phyloP scores from a whole-genome alignment of 1,140 invertebrate genomes.

The Battus philenor region DNA sequence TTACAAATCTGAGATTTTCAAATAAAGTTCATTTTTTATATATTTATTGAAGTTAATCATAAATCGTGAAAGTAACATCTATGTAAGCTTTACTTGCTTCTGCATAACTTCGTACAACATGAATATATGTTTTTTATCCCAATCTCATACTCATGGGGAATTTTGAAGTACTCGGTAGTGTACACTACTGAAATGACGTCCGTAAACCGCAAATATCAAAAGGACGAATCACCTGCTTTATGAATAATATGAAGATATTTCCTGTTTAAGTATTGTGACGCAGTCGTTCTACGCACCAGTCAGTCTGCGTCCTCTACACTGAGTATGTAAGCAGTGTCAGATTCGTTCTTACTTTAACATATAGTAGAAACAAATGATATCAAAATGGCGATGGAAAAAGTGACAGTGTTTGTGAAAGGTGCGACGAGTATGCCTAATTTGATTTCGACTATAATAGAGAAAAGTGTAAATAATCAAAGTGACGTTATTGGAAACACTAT shows the following conservation, averaged over 20 bases:
- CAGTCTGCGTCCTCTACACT: neutral
- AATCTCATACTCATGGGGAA: neutral
- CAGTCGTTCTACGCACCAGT: conserved; percentile 2
- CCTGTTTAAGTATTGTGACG: conserved; percentile 6
- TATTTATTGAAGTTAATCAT: too few relatives aligned
- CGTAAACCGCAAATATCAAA: conserved; percentile 9
- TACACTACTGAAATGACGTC: conserved; percentile 3
- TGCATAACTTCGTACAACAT: too few relatives aligned
- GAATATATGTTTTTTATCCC: neutral
- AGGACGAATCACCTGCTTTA: conserved; percentile 12
- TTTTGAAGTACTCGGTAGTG: conserved; percentile 3
- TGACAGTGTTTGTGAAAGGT: neutral
- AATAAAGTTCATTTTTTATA: too few relatives aligned
- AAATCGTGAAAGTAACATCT: too few relatives aligned
- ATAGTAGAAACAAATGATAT: conserved; percentile 1
- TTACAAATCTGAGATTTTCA: too few relatives aligned
- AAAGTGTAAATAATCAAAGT: conserved; percentile 6
- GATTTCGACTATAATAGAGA: neutral
- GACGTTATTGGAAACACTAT: neutral
- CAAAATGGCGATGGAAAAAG: conserved; percentile 8
- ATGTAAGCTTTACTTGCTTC: too few relatives aligned
- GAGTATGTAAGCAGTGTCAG: neutral
- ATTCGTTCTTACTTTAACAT: neutral
- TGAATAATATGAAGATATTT: conserved; percentile 14
- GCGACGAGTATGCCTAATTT: neutral